Percentiles rank a stretch among this genome's conserved stretches.
phyloP scores from a whole-genome alignment of 2,113 vertebrate species.

The Paramormyrops kingsleyae region DNA sequence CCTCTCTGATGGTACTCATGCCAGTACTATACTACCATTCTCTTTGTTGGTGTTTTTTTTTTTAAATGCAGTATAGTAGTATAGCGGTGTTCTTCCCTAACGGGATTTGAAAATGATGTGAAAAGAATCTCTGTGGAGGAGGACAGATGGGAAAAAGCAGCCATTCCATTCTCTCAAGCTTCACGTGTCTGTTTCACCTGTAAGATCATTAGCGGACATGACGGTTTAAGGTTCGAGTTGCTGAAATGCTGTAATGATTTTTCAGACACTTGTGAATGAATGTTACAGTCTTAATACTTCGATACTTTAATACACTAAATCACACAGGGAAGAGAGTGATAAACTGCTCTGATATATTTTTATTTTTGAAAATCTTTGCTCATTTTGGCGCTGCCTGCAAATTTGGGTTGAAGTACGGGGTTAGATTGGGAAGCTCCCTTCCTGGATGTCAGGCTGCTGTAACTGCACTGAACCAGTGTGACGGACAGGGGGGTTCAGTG shows the following conservation, averaged over 20 bases:
- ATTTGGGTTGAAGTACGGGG: not conserved
- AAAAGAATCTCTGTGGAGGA: not conserved
- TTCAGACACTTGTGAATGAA: not conserved
- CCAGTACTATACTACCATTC: not conserved
- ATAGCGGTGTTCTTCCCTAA: not conserved
- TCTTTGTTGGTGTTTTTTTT: not conserved
- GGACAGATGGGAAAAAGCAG: not conserved
- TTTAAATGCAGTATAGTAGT: not conserved
- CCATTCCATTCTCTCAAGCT: not conserved
- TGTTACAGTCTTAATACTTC: not conserved
- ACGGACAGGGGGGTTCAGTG: slow-evolving; percentile 14
- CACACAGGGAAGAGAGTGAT: slow-evolving; percentile 44
- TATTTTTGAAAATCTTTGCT: slow-evolving; percentile 74
- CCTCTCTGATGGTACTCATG: not conserved
- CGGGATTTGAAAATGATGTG: not conserved
- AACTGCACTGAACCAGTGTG: slow-evolving; percentile 14
- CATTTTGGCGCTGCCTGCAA: slow-evolving; percentile 41
- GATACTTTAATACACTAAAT: slow-evolving; percentile 26
- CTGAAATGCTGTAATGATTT: not conserved
- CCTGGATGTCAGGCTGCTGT: not conserved
- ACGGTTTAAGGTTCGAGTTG: not conserved
- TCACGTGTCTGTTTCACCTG: not conserved
- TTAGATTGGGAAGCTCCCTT: not conserved
- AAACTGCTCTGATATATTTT: slow-evolving; percentile 37
- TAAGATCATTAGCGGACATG: not conserved